Percentiles rank a stretch among this genome's conserved stretches.
Evolutionary conservation across 2,888 invertebrate species (phyloP).

Genomic region (Drosophila glabriapex): DNA sequence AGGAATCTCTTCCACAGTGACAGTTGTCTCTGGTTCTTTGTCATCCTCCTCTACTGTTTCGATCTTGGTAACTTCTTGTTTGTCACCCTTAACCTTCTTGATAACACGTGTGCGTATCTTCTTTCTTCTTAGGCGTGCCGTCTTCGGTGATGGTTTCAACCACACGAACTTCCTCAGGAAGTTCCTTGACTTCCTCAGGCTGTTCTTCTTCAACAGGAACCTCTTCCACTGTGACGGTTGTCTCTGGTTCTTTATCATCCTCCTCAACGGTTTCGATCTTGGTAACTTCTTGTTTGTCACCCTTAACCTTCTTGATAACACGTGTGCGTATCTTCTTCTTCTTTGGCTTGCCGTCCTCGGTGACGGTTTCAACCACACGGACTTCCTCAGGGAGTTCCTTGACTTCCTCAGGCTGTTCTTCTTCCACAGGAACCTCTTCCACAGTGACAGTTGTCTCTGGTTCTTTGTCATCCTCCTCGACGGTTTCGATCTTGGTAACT

Average conservation of each 20-base stretch:
- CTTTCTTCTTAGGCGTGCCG: slow-evolving; percentile 20
- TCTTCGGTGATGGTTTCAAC: slow-evolving; percentile 21
- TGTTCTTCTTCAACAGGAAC: slow-evolving; percentile 9
- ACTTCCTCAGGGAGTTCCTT: slow-evolving; percentile 50
- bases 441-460: slow-evolving; percentile 50
- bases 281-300: slow-evolving; percentile 30
- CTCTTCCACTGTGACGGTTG: slow-evolving; percentile 21
- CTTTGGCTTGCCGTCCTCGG: slow-evolving; percentile 40
- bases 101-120: slow-evolving; percentile 27
- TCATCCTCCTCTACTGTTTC: slow-evolving; percentile 22
- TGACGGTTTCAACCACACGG: slow-evolving; percentile 37
- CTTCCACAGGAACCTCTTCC: slow-evolving; percentile 32
- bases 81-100: slow-evolving; percentile 28
- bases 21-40: slow-evolving; percentile 23
- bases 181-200: slow-evolving; percentile 12
- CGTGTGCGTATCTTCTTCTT: slow-evolving; percentile 23
- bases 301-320: slow-evolving; percentile 25
- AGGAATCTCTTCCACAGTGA: slow-evolving; percentile 17
- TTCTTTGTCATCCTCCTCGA: slow-evolving; percentile 48
- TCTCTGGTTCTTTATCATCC: slow-evolving; percentile 21
- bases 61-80: slow-evolving; percentile 29
- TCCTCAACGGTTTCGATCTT: slow-evolving; percentile 29
- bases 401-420: slow-evolving; percentile 31
- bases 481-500: slow-evolving; percentile 54
- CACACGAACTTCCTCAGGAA: slow-evolving; percentile 20